Percentiles rank a stretch among this genome's conserved stretches.
Conservation (phyloP, 2,888 invertebrate species). For the Melanophora roralis region DNA sequence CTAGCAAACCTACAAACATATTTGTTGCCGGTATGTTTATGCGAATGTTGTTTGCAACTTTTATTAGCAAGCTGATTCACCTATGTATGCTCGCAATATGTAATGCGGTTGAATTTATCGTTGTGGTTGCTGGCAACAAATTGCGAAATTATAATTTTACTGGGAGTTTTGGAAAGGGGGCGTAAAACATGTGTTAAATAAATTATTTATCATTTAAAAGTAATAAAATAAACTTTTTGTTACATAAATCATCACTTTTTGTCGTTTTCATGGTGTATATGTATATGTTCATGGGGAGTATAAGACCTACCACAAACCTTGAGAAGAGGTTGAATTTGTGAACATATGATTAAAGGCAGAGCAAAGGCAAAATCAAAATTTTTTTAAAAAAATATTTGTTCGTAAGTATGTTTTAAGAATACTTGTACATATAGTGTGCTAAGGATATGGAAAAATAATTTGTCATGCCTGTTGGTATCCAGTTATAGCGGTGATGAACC, state of each 20-base stretch:
- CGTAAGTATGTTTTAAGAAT: no score
- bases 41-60: background rate
- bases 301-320: slow-evolving; percentile 55
- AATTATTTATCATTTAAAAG: slow-evolving; percentile 28
- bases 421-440: no score
- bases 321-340: no score
- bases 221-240: no score
- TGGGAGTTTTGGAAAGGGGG: background rate
- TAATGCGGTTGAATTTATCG: slow-evolving; percentile 45
- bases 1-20: background rate
- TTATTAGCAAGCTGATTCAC: background rate
- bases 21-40: background rate
- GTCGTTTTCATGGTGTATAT: background rate
- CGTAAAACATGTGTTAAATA: background rate
- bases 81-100: background rate
- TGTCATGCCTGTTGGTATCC: no score
- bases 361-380: no score
- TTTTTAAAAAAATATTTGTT: no score
- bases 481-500: no score
- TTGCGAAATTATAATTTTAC: no score
- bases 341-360: no score
- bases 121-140: background rate
- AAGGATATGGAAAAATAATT: no score
- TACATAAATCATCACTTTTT: no score
- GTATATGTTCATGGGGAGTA: background rate